Base-by-base conservation (phyloP, 2,797 vertebrate species). In the Amazona finschi region DNA sequence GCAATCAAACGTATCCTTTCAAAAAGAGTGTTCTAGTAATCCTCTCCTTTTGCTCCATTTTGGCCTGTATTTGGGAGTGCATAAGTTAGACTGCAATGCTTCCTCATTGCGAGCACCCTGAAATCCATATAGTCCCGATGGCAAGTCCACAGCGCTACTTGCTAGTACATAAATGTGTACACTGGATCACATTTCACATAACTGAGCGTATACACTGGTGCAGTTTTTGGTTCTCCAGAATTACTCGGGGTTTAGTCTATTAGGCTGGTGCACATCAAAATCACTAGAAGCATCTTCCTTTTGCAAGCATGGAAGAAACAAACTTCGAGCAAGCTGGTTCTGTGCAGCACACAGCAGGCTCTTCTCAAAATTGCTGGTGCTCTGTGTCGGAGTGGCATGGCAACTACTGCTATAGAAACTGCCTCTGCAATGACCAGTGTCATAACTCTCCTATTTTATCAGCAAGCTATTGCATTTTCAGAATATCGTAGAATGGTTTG, bases 341-440 rank as follows among this genome's bases (percentile, higher is more conserved):
- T 11, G 46, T 11, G 41, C 38, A 67, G 47, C 44, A 49, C 55
- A 12, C 27, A 13, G 8, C 0, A 0, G 0, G 4, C 75, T 71
- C 65, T 49, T 78, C 65, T 72, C 65, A 69, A 69, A 9, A 12
- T 0, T 0, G 1, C 74, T 30, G 64, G 25, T 31, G 33, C 65
- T 93, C 67, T 33, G 16, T 24, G 25, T 11, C 52, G 43, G 9
- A 46, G 39, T 33, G 66, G 25, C 36, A 31, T 72, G 75, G 78
- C 60, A 87, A 89, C 43, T 65, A 61, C 83, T 92, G 74, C 78
- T 61, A 43, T 80, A 69, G 84, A 75, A 96, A 86, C 81, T 91
- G 31, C 77, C 85, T 88, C 69, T 39, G 4, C 13, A 9, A 61
- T 92, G 60, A 58, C 41, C 66, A 9, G 3, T 67, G 50, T 69